Evolutionary conservation across 2,113 vertebrate species (phyloP).

Genomic region (Dasyurus viverrinus): DNA sequence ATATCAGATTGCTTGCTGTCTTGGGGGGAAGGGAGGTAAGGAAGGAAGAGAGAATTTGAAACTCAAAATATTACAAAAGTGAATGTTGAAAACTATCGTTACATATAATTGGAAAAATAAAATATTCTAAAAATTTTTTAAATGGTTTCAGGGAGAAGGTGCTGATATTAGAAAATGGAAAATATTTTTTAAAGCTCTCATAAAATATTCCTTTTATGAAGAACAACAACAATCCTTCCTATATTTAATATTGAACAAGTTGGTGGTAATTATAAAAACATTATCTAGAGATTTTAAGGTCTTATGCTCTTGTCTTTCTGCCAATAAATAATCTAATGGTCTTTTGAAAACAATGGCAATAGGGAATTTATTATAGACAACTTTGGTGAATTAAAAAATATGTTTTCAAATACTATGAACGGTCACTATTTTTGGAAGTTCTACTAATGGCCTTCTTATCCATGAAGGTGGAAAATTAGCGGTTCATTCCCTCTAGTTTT

Average conservation of each 20-base stretch:
- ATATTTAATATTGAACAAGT: constrained; percentile 1
- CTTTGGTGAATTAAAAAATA: neutral
- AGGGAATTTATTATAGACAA: neutral
- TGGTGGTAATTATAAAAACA: neutral
- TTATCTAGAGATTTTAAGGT: constrained; percentile 17
- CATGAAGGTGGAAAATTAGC: neutral
- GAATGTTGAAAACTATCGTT: no score
- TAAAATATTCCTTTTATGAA: neutral
- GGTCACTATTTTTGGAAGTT: neutral
- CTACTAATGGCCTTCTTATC: neutral
- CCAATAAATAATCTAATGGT: neutral
- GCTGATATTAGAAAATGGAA: neutral
- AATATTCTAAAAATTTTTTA: no score
- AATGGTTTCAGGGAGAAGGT: neutral
- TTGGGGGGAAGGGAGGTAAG: no score
- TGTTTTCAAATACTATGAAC: neutral
- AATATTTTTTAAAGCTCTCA: neutral
- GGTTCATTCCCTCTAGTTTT: neutral
- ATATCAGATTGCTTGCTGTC: no score
- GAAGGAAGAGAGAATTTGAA: no score
- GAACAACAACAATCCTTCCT: neutral
- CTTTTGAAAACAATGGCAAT: neutral
- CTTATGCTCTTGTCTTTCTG: neutral
- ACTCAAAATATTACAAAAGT: no score
- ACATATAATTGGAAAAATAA: no score